phyloP scores from a whole-genome alignment of 2,797 vertebrate genomes.

The Platyrinchus mystaceus region DNA sequence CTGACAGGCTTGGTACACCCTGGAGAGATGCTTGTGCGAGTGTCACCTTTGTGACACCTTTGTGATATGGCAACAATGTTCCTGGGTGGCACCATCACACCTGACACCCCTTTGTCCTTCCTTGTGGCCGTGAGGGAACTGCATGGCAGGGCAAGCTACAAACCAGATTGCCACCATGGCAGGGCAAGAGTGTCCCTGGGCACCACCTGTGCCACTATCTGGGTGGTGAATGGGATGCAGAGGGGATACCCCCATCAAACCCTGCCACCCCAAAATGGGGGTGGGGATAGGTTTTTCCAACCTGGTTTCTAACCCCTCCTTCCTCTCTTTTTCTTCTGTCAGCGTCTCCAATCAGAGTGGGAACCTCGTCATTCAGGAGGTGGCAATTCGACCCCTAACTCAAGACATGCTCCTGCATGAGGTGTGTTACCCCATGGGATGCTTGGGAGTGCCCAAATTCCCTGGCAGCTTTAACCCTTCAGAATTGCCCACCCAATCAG shows the following conservation, averaged over 20 bases:
- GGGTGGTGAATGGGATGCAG: not conserved
- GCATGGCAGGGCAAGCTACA: not conserved
- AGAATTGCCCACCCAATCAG: not conserved
- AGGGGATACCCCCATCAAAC: not conserved
- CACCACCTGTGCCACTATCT: not conserved
- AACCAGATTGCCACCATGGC: not conserved
- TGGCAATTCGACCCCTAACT: conserved; percentile 81
- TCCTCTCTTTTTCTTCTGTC: not conserved
- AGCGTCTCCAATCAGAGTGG: conserved; percentile 81
- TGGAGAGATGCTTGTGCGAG: not conserved
- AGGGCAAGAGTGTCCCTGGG: not conserved
- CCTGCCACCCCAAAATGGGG: too few species aligned
- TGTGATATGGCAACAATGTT: fast-evolving
- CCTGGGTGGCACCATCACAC: not conserved
- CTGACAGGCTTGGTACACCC: fast-evolving
- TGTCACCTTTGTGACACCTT: not conserved
- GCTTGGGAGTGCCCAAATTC: not conserved
- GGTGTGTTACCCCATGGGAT: conserved; percentile 63
- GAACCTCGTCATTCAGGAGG: conserved; percentile 84
- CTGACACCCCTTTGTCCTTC: not conserved
- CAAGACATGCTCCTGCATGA: conserved; percentile 83
- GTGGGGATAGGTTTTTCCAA: not conserved
- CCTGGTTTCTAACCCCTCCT: not conserved
- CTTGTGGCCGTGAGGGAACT: not conserved
- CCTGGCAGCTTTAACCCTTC: not conserved